A percentile compares a stretch with the other conserved stretches of the same genome.
phyloP scores from a whole-genome alignment of 2,888 invertebrate genomes.

The Brenthis ino region DNA sequence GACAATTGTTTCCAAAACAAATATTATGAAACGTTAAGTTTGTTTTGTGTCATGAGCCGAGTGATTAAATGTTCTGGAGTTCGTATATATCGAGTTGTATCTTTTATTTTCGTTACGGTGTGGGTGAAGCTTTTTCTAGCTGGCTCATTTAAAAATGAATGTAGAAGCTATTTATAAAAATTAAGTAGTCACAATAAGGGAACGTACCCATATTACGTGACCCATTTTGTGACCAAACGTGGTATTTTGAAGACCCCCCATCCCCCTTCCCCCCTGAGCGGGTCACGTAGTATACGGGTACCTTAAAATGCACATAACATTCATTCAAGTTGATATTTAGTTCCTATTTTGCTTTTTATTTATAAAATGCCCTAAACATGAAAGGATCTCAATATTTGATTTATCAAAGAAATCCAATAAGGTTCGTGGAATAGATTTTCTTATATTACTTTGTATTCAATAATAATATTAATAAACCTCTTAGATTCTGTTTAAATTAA shows the following conservation, averaged over 20 bases:
- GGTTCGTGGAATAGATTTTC: constrained; percentile 1
- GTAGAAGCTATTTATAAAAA: constrained; percentile 23
- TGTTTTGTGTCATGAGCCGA: background rate
- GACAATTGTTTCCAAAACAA: background rate
- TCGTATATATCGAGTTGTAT: constrained; percentile 10
- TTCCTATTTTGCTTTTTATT: constrained; percentile 1
- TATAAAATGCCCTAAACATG: constrained; percentile 1
- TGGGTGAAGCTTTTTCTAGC: constrained; percentile 20
- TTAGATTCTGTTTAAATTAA: too few relatives aligned
- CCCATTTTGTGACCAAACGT: too few relatives aligned
- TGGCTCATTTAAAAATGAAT: constrained; percentile 3
- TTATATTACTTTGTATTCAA: background rate
- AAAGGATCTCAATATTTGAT: background rate
- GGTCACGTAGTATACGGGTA: too few relatives aligned
- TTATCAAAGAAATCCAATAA: background rate
- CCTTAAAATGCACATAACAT: too few relatives aligned
- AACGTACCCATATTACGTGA: too few relatives aligned
- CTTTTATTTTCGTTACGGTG: constrained; percentile 20
- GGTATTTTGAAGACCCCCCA: too few relatives aligned
- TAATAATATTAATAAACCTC: too few relatives aligned
- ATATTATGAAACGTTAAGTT: constrained; percentile 5
- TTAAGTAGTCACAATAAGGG: background rate
- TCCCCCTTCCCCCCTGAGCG: too few relatives aligned
- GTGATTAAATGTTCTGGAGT: constrained; percentile 13
- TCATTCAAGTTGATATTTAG: background rate